Evolutionary conservation across 2,888 invertebrate genomes (phyloP).

Genomic region (Nymphalis urticae): DNA sequence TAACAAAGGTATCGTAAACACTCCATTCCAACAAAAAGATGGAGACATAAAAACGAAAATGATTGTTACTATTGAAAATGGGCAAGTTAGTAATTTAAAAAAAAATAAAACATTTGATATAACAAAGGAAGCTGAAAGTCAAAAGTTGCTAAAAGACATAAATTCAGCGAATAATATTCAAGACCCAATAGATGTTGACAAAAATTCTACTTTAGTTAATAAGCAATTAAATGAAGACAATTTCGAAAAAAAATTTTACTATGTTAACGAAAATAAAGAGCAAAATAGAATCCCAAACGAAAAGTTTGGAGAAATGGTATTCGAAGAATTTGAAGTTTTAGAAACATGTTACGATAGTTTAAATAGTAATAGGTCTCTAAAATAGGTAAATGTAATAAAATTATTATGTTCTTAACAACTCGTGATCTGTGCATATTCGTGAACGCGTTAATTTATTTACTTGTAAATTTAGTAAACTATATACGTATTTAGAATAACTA

Average conservation of each 20-base stretch:
- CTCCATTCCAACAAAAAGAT: conserved; percentile 69
- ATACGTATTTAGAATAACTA: conserved; percentile 49
- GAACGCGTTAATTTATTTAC: conserved; percentile 75
- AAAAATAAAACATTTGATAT: conserved; percentile 41
- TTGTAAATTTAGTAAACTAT: conserved; percentile 59
- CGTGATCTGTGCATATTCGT: conserved; percentile 74
- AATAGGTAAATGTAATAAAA: conserved; percentile 57
- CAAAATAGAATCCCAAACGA: conserved; percentile 81
- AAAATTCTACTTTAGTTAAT: conserved; percentile 42
- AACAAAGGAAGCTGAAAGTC: conserved; percentile 35
- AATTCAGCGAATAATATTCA: conserved; percentile 14
- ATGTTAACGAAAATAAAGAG: conserved; percentile 81
- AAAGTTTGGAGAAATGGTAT: conserved; percentile 91
- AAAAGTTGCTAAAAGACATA: conserved; percentile 15
- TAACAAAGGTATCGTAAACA: conserved; percentile 71
- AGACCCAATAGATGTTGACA: conserved; percentile 43
- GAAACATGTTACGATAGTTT: conserved; percentile 83
- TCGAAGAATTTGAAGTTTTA: conserved; percentile 89
- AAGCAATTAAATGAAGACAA: conserved; percentile 58
- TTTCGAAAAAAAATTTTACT: conserved; percentile 83
- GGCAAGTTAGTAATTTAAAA: conserved; percentile 39
- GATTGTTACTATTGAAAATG: conserved; percentile 42
- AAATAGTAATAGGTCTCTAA: conserved; percentile 78
- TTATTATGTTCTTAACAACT: conserved; percentile 56
- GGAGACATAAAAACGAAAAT: conserved; percentile 39